A percentile compares a stretch with the other conserved stretches of the same genome.
These are phyloP conservation scores for Caenorhabditis plicata DNA, from an alignment of 2,888 invertebrate species.

Conservation along the genomic window DNA sequence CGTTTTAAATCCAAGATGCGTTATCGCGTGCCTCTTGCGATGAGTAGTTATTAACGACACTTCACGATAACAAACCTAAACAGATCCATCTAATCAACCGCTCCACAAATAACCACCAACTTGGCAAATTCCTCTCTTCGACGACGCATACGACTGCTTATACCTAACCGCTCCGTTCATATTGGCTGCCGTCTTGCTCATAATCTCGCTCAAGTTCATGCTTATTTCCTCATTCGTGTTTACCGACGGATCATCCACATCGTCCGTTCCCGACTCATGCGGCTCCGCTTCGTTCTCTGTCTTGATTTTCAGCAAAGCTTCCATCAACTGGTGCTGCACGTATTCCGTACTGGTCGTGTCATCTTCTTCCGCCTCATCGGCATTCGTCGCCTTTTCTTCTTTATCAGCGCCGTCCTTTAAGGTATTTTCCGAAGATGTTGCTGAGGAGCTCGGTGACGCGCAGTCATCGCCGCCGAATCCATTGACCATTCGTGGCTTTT, in stretches of 20 bases:
- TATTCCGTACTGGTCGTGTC: constrained; percentile 10
- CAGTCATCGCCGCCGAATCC: constrained; percentile 5
- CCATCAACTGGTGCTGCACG: constrained; percentile 20
- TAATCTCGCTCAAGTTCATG: no score
- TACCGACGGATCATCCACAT: no score
- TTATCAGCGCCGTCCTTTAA: constrained; percentile 2
- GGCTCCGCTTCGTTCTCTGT: no score
- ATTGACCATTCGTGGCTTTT: neutral
- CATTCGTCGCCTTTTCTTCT: constrained; percentile 13
- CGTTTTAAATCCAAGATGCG: constrained; percentile 35
- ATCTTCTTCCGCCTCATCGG: constrained; percentile 15
- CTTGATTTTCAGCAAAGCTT: constrained; percentile 17
- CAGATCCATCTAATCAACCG: no score
- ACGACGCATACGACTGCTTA: constrained; percentile 25
- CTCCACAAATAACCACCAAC: no score
- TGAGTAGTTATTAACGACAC: constrained; percentile 34
- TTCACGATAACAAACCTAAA: constrained; percentile 31
- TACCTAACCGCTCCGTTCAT: constrained; percentile 2
- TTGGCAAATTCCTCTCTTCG: constrained; percentile 33
- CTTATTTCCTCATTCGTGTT: no score
- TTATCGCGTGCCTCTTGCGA: constrained; percentile 28
- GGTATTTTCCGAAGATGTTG: constrained; percentile 19
- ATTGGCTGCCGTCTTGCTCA: neutral
- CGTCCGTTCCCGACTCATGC: no score
- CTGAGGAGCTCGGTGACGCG: constrained; percentile 26